Evolutionary conservation across 1,140 invertebrate genomes (phyloP).

Genomic region (Eumaeus atala): DNA sequence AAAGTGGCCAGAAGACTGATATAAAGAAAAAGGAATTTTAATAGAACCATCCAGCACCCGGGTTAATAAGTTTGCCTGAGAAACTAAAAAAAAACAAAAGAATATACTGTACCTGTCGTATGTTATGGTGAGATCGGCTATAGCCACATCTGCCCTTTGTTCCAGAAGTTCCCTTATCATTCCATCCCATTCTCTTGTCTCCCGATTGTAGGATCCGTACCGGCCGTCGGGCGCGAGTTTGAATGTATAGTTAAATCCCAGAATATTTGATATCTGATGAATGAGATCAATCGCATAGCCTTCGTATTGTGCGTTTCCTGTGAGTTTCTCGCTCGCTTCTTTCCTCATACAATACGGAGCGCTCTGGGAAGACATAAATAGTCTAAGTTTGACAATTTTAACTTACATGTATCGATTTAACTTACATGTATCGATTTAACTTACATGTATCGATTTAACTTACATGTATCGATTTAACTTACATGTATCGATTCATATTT

Average conservation of each 20-base stretch:
- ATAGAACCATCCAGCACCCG: neutral
- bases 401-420: too few species aligned
- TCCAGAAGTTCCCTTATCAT: conserved; percentile 94
- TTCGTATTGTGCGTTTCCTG: conserved; percentile 91
- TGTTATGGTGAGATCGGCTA: conserved; percentile 95
- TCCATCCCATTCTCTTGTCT: conserved; percentile 93
- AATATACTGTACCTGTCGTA: conserved; percentile 78
- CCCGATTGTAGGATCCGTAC: conserved; percentile 85
- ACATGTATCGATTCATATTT: too few species aligned
- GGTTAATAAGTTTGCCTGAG: neutral
- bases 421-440: too few species aligned
- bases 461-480: too few species aligned
- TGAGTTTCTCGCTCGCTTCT: conserved; percentile 84
- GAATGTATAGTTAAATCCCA: conserved; percentile 94
- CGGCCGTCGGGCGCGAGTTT: conserved; percentile 85
- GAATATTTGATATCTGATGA: conserved; percentile 88
- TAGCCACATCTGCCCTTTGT: conserved; percentile 92
- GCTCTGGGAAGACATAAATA: conserved; percentile 77
- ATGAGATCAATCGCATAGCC: conserved; percentile 92
- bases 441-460: too few species aligned
- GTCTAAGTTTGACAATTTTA: neutral
- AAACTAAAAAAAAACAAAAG: neutral
- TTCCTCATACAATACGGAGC: conserved; percentile 94
- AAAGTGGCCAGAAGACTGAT: too few species aligned
- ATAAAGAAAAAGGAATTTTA: too few species aligned